These are phyloP conservation scores for Agrypnus murinus DNA, from an alignment of 2,888 invertebrate genomes.

Conservation along the genomic window DNA sequence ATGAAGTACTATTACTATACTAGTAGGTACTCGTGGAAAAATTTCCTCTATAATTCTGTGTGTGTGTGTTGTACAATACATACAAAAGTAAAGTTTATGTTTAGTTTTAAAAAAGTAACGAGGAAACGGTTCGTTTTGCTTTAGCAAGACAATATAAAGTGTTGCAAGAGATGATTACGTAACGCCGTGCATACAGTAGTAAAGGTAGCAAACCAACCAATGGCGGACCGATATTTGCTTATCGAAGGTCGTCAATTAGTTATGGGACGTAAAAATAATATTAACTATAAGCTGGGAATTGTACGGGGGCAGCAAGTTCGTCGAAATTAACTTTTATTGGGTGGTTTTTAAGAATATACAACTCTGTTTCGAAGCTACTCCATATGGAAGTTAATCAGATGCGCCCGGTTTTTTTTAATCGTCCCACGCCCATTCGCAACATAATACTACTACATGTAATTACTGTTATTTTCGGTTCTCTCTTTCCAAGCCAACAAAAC, in stretches of 20 bases:
- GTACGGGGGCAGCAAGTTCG: not conserved
- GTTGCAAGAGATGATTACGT: constrained; percentile 30
- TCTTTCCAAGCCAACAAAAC: not conserved
- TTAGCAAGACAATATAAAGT: constrained; percentile 30
- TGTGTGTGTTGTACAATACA: not conserved
- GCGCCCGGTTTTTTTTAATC: not conserved
- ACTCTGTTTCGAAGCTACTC: too few relatives aligned
- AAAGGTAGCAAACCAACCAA: constrained; percentile 37
- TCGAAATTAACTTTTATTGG: not conserved
- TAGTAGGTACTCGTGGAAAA: too few relatives aligned
- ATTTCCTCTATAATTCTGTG: not conserved
- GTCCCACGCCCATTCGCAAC: constrained; percentile 11
- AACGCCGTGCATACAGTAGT: constrained; percentile 12
- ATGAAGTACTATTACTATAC: too few relatives aligned
- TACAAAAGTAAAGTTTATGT: not conserved
- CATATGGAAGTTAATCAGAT: not conserved
- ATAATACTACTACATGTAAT: not conserved
- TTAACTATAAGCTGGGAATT: constrained; percentile 7
- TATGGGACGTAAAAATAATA: constrained; percentile 12
- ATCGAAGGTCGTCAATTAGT: constrained; percentile 38
- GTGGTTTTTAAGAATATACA: not conserved
- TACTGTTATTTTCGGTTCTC: constrained; percentile 25
- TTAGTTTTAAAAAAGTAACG: constrained; percentile 10
- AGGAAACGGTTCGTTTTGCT: constrained; percentile 34
- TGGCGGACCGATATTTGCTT: constrained; percentile 20